Base-by-base conservation (phyloP, 2,888 invertebrate genomes). In the Endomychus coccineus region DNA sequence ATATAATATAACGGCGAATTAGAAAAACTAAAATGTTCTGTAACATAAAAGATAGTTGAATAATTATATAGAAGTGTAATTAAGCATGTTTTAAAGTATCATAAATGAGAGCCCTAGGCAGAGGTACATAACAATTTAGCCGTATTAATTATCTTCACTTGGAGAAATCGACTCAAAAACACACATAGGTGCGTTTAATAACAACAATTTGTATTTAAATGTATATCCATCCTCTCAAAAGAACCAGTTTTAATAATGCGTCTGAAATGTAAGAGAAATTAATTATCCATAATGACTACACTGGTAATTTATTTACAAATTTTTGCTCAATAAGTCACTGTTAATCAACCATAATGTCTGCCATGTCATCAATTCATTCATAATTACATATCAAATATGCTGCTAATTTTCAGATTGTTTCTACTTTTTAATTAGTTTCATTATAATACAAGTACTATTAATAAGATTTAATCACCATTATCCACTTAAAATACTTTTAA, bases 171-270 rank as follows among this genome's bases (percentile, higher is more conserved):
- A 17, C 25, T 37, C 36, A 37, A 37, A 36, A 37, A 37, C 36
- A 37, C 36, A 37, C 36, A 37, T 37, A 37, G 36, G 36, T 19
- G 36, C 36, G 31, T 37, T 31, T 37, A 37, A 37, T 37, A 31
- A 37, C 36, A 31, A 37, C 36, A 37, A 37, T 37, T 37, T 31
- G 31, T 37, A 37, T 37, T 37, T 37, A 37, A 37, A 37, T 37
- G 36, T 32, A 14, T 32, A 32, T 30, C 31, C 36, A 36, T 36
- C 36, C 29, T 22, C 30, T 23, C 29, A 24, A 36, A 37, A 31
- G 25, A 30, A 37, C 36, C 36, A 31, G 36, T 37, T 37, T 31
- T 31, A 37, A 16, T 30, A 31, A 31, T 23, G 31, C 24, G 36
- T 14, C 31, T 15, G 29, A 37, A 37, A 37, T 31, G 36, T 27